Evolutionary conservation across 2,797 vertebrate genomes (phyloP), one percentile per base, ranked within the genome.

Genomic region (Ptychadena robeensis): DNA sequence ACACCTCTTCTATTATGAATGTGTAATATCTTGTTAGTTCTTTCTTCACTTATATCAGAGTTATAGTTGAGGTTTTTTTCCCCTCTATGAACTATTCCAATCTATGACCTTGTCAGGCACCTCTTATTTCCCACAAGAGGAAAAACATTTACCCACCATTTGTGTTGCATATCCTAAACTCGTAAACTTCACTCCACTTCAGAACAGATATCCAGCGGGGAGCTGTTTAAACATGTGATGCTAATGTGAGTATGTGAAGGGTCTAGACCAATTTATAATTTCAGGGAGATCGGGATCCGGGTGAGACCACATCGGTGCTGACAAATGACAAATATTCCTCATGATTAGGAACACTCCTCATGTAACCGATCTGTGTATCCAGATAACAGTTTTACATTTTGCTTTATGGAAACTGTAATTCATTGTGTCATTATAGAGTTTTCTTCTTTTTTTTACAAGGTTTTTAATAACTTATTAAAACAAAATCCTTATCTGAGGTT

Each of bases 91-190:
- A 18, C 18, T 27, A 27, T 48, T 75, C 5, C 7, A 74, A 59
- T 22, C 32, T 37, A 34, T 61, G 44, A 75, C 70, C 53, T 75
- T 27, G 67, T 73, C 37, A 59, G 72, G 38, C 18, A 7, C 32
- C 9, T n/a, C 37, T 25, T 61, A 40, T 61, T 77, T 82, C 81
- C 48, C 27, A 2, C 27, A 28, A 63, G 57, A 75, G 34, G 27
- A 40, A 81, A 81, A 59, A 25, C 44, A 66, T 67, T 64, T 74
- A 44, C 38, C 71, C 64, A 38, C 40, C 70, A 66, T 74, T 81
- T 48, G 72, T 81, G 65, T 82, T 61, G 65, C 61, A 34, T 82
- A 76, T 82, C 81, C 81, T 77, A 70, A 82, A 70, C 53, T 44
- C 48, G 10, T 75, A 82, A 82, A 82, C 40, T 63, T 82, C 34